These are phyloP conservation scores for Dasyornis broadbenti DNA, from an alignment of 2,113 vertebrate species.

Conservation along the genomic window DNA sequence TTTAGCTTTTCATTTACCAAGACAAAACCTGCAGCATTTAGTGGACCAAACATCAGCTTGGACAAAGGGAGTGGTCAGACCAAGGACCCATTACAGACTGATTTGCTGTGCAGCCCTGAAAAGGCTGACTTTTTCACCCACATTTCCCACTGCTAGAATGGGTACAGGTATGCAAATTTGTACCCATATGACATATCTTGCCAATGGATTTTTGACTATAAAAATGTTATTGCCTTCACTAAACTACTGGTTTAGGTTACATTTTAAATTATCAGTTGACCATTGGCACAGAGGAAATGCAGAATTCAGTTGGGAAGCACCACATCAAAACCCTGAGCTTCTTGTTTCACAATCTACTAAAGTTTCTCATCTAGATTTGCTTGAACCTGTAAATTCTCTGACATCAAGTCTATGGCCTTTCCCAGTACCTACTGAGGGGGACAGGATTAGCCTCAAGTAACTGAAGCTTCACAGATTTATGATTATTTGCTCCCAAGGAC, in stretches of 20 bases:
- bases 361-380: background rate
- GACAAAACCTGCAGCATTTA: background rate
- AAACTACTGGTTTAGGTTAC: background rate
- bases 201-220: background rate
- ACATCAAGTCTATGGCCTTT: background rate
- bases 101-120: rapidly evolving
- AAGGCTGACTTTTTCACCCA: background rate
- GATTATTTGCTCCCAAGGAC: background rate
- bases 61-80: background rate
- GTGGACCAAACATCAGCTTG: background rate
- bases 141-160: background rate
- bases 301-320: rapidly evolving
- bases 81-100: background rate
- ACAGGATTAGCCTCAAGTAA: background rate
- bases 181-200: background rate
- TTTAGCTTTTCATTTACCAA: background rate
- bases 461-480: background rate
- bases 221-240: background rate
- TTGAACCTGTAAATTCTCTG: background rate
- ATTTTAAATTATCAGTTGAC: background rate
- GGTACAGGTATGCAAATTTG: background rate
- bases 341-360: background rate
- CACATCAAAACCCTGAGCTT: background rate
- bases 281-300: background rate
- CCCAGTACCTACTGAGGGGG: background rate